Conservation (phyloP, 2,888 invertebrate species). For the Eupithecia vulgata region DNA sequence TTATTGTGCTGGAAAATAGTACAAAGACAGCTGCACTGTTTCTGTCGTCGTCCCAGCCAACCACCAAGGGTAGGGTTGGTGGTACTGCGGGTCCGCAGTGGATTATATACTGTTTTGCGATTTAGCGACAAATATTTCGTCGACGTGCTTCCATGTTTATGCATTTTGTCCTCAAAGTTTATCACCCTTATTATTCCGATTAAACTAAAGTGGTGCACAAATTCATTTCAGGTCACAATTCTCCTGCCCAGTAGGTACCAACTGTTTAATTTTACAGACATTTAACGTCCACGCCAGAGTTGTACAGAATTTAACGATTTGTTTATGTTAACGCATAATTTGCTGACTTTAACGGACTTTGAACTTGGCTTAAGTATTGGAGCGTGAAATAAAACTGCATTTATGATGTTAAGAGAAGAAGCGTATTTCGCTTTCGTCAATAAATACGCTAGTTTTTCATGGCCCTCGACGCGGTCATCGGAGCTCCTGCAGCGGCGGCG, state of each 20-base stretch:
- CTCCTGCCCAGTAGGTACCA: conserved; percentile 29
- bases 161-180: conserved; percentile 2
- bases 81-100: not conserved
- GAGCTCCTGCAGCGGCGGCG: no score
- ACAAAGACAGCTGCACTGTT: no score
- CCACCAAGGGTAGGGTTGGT: no score
- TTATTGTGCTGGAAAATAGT: not conserved
- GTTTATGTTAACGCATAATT: conserved; percentile 42
- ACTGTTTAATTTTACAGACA: conserved; percentile 27
- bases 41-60: no score
- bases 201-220: conserved; percentile 24
- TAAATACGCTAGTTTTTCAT: no score
- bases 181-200: conserved; percentile 8
- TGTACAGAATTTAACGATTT: conserved; percentile 44
- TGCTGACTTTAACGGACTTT: conserved; percentile 37
- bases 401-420: not conserved
- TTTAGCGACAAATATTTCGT: not conserved
- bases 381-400: conserved; percentile 11
- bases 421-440: no score
- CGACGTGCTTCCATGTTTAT: not conserved
- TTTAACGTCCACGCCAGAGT: conserved; percentile 29
- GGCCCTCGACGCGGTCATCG: no score
- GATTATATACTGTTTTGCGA: not conserved
- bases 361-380: conserved; percentile 15
- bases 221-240: conserved; percentile 31